Conservation (phyloP, 92 coral and sea anemone species). For the Siderastrea radians region DNA sequence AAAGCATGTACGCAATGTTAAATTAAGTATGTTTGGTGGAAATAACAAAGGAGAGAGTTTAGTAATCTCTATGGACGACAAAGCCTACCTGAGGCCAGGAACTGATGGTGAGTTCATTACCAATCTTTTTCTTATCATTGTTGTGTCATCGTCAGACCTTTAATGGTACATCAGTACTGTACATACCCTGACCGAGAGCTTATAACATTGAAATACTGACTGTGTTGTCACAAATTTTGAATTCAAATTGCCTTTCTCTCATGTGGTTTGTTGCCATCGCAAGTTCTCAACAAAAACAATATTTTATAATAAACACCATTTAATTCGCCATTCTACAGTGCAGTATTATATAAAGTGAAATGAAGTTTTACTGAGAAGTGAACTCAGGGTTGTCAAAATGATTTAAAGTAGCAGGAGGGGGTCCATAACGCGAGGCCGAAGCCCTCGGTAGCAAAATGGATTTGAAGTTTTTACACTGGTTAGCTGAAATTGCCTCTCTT, state of each 20-base stretch:
- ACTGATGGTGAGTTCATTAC: constrained; percentile 11
- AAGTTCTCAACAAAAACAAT: not conserved
- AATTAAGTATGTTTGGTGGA: constrained; percentile 10
- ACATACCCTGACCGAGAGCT: not conserved
- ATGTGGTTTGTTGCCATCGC: not conserved
- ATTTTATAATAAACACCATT: not conserved
- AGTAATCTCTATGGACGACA: constrained; percentile 61
- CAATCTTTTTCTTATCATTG: not conserved
- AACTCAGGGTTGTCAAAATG: not conserved
- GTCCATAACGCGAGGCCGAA: too few relatives aligned
- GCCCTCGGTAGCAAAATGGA: too few relatives aligned
- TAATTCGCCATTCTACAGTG: not conserved
- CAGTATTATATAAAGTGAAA: not conserved
- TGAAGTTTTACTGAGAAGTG: too few relatives aligned
- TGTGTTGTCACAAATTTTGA: not conserved
- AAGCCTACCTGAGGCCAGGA: constrained; percentile 69
- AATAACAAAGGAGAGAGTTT: constrained; percentile 22
- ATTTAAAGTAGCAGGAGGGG: too few relatives aligned
- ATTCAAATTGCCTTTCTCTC: not conserved
- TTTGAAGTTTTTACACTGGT: too few relatives aligned
- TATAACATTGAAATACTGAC: not conserved
- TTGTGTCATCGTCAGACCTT: not conserved
- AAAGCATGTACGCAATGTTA: constrained; percentile 47
- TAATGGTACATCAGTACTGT: not conserved
- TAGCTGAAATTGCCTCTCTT: too few relatives aligned